These are phyloP conservation scores for Drosophila greeni DNA, from an alignment of 2,888 invertebrate genomes.

Conservation along the genomic window DNA sequence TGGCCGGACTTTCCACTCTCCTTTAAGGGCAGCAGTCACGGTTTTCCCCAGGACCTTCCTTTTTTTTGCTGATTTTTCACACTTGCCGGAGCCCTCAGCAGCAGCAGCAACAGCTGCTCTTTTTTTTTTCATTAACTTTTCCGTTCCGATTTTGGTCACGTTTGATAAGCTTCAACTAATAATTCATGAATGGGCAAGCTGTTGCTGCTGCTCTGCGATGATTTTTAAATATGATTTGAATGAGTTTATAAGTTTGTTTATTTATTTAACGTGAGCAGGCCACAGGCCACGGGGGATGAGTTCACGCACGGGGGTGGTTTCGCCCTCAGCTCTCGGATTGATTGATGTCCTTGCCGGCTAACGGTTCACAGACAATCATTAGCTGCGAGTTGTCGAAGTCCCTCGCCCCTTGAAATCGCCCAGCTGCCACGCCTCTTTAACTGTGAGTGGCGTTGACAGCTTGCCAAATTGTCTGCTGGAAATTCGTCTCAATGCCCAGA, in stretches of 20 bases:
- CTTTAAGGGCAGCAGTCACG: slow-evolving; percentile 43
- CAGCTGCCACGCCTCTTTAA: slow-evolving; percentile 51
- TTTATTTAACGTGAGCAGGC: slow-evolving; percentile 57
- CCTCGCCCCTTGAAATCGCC: slow-evolving; percentile 24
- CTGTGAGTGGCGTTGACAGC: slow-evolving; percentile 64
- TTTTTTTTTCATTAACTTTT: slow-evolving; percentile 49
- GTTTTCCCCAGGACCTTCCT: slow-evolving; percentile 32
- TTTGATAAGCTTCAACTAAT: slow-evolving; percentile 70
- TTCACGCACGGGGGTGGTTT: slow-evolving; percentile 12
- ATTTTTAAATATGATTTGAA: slow-evolving; percentile 72
- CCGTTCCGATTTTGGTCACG: slow-evolving; percentile 66
- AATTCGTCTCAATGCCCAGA: slow-evolving; percentile 34
- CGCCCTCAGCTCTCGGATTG: slow-evolving; percentile 50
- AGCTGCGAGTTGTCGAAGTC: slow-evolving; percentile 52
- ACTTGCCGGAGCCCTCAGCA: slow-evolving; percentile 47
- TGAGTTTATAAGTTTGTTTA: slow-evolving; percentile 73
- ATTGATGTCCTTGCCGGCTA: slow-evolving; percentile 65
- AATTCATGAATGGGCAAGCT: slow-evolving; percentile 65
- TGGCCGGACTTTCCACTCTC: slow-evolving; percentile 32
- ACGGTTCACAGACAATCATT: slow-evolving; percentile 65
- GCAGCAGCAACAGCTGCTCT: slow-evolving; percentile 37
- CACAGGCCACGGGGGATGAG: not conserved
- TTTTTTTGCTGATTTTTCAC: slow-evolving; percentile 63
- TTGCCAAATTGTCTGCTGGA: slow-evolving; percentile 69
- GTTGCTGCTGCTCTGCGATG: slow-evolving; percentile 47